Percentiles rank a stretch among this genome's conserved stretches.
Evolutionary conservation across 2,797 vertebrate species (phyloP).

Genomic region (Lophotriccus pileatus): DNA sequence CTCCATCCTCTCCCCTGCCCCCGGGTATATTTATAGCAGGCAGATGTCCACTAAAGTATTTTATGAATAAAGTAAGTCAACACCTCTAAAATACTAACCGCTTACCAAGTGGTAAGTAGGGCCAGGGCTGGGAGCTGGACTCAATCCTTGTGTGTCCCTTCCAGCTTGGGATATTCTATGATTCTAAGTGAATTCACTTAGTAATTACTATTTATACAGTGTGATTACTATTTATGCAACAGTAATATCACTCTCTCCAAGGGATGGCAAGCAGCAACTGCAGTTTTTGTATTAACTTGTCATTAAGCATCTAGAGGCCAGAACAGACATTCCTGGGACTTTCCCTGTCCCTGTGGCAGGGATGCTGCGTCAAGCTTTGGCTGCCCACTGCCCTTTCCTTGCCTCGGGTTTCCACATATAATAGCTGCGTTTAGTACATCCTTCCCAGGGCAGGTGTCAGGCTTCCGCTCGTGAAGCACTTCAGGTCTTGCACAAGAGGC

Average conservation of each 20-base stretch:
- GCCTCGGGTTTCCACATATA: not conserved
- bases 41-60: not conserved
- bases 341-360: not conserved
- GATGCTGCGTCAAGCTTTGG: not conserved
- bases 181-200: not conserved
- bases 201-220: not conserved
- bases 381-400: not conserved
- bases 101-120: not conserved
- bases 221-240: not conserved
- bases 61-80: not conserved
- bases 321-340: not conserved
- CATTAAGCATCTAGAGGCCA: not conserved
- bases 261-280: not conserved
- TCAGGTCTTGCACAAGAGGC: not conserved
- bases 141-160: not conserved
- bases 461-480: not conserved
- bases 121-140: not conserved
- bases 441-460: not conserved
- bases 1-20: not conserved
- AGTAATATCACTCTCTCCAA: not conserved
- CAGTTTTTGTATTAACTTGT: not conserved
- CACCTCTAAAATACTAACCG: not conserved
- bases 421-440: not conserved
- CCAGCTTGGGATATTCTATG: not conserved
- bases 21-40: not conserved